Base-by-base conservation (phyloP, 2,113 vertebrate genomes). In the Corydoras sp. region DNA sequence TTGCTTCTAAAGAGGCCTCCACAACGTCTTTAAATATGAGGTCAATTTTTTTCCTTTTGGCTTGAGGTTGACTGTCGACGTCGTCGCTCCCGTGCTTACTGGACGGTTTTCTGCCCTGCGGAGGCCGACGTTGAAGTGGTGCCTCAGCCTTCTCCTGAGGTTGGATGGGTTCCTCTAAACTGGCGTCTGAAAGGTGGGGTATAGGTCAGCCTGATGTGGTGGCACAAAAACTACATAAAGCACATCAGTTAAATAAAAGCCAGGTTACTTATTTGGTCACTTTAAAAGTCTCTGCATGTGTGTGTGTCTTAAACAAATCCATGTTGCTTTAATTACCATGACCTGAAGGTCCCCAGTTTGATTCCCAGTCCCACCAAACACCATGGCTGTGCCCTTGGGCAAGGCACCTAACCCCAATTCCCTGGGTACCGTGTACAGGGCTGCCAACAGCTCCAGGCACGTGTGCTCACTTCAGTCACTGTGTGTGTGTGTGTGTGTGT, bases 31-130 rank as follows among this genome's bases (percentile, higher is more conserved):
- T 98, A 86, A 95, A 98, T 78, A 96, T 94, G 69, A 96, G 91
- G 80, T 96, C 93, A 5, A 97, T 95, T 79, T 95, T 98, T 86
- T 96, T 98, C 84, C 92, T 98, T 87, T 98, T 97, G 68, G 92
- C 80, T 48, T 92, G 93, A 76, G 91, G 85, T 67, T 93, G 92
- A 3, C 77, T 56, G 3, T 95, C 93, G 4, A 86, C 86, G 65
- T 95, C 96, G 0, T 95, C 93, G 68, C 81, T 87, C 62, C 85
- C 81, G 58, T 90, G 90, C 78, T 94, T 95, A 73, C 86, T 87
- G 15, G 87, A 83, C 72, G 86, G 90, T 75, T 89, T 88, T 78
- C 91, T 89, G 72, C 90, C 89, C 72, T 91, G 92, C 73, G 92
- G 81, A 56, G 85, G 83, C 0, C 89, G 78, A 29, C 91, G 85